Conservation (phyloP, 2,797 vertebrate species). For the Poliocrania exsul region DNA sequence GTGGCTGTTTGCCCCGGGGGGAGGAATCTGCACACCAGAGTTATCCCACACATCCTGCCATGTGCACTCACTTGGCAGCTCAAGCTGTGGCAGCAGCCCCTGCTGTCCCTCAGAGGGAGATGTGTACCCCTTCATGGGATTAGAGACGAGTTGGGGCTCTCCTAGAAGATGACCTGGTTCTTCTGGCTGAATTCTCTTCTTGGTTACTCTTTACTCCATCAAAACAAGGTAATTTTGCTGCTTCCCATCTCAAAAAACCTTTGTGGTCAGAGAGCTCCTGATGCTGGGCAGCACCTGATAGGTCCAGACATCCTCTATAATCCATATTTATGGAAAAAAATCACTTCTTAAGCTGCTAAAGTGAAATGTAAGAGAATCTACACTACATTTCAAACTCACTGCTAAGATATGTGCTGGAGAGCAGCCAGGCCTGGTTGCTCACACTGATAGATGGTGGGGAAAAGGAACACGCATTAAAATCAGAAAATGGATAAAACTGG, state of each 20-base stretch:
- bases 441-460: background rate
- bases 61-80: background rate
- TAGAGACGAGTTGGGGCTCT: background rate
- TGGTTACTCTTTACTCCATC: background rate
- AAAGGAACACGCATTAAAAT: background rate
- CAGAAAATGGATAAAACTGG: background rate
- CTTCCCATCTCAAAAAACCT: background rate
- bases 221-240: background rate
- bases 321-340: background rate
- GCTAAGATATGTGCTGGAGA: background rate
- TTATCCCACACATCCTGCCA: background rate
- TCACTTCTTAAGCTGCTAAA: background rate
- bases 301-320: too few species aligned
- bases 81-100: background rate
- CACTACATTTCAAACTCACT: background rate
- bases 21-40: background rate
- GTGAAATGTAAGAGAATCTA: background rate
- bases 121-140: background rate
- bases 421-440: conserved; percentile 3
- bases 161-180: background rate
- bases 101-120: background rate
- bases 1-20: background rate
- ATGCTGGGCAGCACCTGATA: background rate
- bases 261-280: background rate
- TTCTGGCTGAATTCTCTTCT: background rate